phyloP scores from a whole-genome alignment of 2,888 invertebrate genomes.

The Athetis lepigone region DNA sequence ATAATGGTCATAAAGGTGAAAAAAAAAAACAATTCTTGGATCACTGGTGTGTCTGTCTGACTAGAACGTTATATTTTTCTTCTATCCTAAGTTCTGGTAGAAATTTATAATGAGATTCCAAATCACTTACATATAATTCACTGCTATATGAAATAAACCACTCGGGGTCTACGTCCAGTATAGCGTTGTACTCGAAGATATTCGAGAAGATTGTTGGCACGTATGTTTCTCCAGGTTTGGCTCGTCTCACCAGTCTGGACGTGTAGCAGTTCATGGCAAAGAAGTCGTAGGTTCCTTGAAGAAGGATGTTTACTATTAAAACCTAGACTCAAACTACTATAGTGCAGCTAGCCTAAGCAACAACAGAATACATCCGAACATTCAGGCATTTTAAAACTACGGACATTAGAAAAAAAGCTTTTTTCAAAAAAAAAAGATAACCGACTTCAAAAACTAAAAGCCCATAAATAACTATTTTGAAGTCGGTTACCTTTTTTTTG shows the following conservation, averaged over 20 bases:
- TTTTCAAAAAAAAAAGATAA: too few species aligned
- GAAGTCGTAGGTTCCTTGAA: conserved; percentile 85
- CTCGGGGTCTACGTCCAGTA: conserved; percentile 42
- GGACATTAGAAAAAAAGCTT: too few species aligned
- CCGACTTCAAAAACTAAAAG: too few species aligned
- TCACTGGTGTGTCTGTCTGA: too few species aligned
- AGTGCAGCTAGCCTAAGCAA: too few species aligned
- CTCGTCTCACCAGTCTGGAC: conserved; percentile 57
- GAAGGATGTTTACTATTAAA: not conserved
- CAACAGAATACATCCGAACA: too few species aligned
- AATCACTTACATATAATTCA: not conserved
- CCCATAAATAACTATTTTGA: too few species aligned
- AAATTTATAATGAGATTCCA: not conserved
- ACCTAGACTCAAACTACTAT: not conserved
- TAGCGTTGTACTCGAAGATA: conserved; percentile 49
- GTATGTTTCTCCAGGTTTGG: conserved; percentile 45
- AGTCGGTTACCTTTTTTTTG: too few species aligned
- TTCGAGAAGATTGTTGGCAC: conserved; percentile 38
- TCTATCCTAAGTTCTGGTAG: not conserved
- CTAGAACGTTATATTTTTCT: too few species aligned
- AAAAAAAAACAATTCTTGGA: too few species aligned
- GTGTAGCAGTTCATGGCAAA: conserved; percentile 88
- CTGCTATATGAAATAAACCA: conserved; percentile 47
- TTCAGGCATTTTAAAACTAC: too few species aligned
- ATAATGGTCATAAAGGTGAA: too few species aligned